Percentiles rank a stretch among this genome's conserved stretches.
phyloP scores from a whole-genome alignment of 1,140 invertebrate species.

The Drosophila biarmipes region DNA sequence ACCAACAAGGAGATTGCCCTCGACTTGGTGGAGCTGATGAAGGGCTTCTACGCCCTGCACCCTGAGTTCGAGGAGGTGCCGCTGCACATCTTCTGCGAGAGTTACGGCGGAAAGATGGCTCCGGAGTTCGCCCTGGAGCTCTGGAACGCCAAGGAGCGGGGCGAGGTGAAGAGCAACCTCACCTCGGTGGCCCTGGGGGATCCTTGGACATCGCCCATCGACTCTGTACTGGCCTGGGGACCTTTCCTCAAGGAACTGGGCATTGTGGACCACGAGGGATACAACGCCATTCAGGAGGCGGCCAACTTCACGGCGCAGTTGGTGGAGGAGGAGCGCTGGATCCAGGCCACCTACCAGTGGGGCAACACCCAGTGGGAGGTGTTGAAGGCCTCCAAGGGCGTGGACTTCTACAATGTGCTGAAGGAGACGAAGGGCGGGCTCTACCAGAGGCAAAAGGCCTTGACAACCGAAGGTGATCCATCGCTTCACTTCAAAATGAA shows the following conservation, averaged over 20 bases:
- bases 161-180: conserved; percentile 89
- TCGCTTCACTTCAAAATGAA: background rate
- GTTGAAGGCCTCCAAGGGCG: conserved; percentile 86
- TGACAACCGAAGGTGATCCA: conserved; percentile 26
- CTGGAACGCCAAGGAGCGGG: conserved; percentile 87
- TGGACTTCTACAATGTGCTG: conserved; percentile 93
- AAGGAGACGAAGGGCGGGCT: conserved; percentile 67
- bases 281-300: conserved; percentile 85
- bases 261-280: conserved; percentile 87
- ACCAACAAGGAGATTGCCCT: conserved; percentile 90
- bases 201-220: conserved; percentile 94
- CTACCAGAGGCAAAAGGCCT: conserved; percentile 65
- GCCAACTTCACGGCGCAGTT: conserved; percentile 86
- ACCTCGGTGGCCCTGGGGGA: conserved; percentile 92
- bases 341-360: conserved; percentile 88
- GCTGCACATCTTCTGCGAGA: conserved; percentile 93
- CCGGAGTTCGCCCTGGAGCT: conserved; percentile 88
- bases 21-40: conserved; percentile 91
- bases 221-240: conserved; percentile 92
- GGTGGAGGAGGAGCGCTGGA: conserved; percentile 86
- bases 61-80: conserved; percentile 89
- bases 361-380: conserved; percentile 87
- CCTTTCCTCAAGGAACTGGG: conserved; percentile 86
- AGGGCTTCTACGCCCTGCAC: conserved; percentile 87
- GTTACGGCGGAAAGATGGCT: conserved; percentile 96